Conservation (phyloP, 2,888 invertebrate species). For the Dolichomitus sp. region DNA sequence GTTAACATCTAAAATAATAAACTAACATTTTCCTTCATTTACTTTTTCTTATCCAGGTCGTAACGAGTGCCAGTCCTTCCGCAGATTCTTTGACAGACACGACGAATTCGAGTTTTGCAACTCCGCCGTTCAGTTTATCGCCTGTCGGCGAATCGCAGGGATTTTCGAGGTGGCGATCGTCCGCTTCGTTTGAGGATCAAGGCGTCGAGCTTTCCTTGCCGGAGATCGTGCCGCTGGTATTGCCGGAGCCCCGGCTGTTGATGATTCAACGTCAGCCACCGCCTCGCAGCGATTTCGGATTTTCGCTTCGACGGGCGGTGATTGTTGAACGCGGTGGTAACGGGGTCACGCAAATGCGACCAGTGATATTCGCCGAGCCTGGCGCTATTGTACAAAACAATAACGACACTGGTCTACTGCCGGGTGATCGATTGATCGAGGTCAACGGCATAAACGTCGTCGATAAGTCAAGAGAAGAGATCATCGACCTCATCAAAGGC, state of each 20-base stretch:
- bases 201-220: constrained; percentile 91
- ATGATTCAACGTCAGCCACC: constrained; percentile 93
- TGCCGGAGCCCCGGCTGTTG: constrained; percentile 92
- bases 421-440: constrained; percentile 97
- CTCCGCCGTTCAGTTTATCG: constrained; percentile 94
- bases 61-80: constrained; percentile 94
- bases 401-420: constrained; percentile 93
- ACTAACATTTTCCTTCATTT: background rate
- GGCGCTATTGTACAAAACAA: constrained; percentile 90
- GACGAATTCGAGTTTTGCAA: constrained; percentile 95
- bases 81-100: constrained; percentile 95
- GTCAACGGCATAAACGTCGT: constrained; percentile 96
- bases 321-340: constrained; percentile 90
- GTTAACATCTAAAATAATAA: background rate
- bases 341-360: constrained; percentile 88
- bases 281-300: constrained; percentile 97
- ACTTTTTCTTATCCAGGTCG: constrained; percentile 86
- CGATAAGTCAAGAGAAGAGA: constrained; percentile 94
- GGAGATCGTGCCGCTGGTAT: constrained; percentile 89
- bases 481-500: constrained; percentile 97
- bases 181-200: constrained; percentile 91
- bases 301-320: constrained; percentile 95
- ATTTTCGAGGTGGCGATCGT: constrained; percentile 92
- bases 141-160: constrained; percentile 95
- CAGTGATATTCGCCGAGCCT: constrained; percentile 97